Evolutionary conservation across 2,797 vertebrate genomes (phyloP).

Genomic region (Clarias platycephalus): DNA sequence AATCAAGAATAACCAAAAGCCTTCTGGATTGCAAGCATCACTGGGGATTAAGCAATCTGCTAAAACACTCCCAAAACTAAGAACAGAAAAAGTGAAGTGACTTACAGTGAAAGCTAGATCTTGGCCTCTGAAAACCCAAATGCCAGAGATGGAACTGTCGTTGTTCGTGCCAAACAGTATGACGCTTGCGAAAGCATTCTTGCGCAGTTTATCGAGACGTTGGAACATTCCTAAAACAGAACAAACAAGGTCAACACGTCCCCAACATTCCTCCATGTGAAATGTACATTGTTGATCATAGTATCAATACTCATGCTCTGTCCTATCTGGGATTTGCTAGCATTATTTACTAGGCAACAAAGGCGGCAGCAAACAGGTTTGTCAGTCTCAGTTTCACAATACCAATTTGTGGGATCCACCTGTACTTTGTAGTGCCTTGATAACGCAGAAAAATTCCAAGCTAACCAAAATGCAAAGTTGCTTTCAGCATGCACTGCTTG

Average conservation of each 20-base stretch:
- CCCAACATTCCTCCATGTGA: neutral
- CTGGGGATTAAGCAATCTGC: too few relatives aligned
- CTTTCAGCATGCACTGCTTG: conserved; percentile 20
- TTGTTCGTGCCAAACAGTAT: conserved; percentile 86
- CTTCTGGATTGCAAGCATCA: neutral
- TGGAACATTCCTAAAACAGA: conserved; percentile 86
- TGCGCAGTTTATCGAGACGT: conserved; percentile 89
- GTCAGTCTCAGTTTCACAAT: neutral
- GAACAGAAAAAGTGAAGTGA: conserved; percentile 23
- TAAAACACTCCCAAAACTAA: neutral
- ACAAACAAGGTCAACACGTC: neutral
- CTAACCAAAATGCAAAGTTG: neutral
- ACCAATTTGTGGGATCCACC: neutral
- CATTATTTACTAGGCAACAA: neutral
- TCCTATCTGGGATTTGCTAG: too few relatives aligned
- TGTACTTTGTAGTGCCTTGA: neutral
- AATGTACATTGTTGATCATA: neutral
- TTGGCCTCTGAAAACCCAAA: conserved; percentile 91
- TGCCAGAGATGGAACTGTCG: conserved; percentile 83
- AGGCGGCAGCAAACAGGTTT: neutral
- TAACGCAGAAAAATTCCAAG: neutral
- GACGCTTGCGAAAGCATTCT: conserved; percentile 89
- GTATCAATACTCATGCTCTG: neutral
- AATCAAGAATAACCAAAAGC: neutral
- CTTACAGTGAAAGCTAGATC: conserved; percentile 85